Evolutionary conservation across 2,888 invertebrate genomes (phyloP).

Genomic region (Leucoma salicis): DNA sequence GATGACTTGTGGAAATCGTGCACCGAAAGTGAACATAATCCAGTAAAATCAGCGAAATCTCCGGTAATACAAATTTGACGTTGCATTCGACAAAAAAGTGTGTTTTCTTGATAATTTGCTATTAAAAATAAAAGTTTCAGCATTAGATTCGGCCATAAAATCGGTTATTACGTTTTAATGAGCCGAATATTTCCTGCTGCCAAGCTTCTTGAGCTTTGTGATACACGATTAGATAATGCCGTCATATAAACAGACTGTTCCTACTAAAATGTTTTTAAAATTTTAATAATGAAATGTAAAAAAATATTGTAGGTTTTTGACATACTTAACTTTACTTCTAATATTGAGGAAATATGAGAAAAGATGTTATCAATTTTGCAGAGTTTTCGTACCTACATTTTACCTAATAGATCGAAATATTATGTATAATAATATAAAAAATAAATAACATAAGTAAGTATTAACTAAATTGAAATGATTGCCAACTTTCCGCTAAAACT

Average conservation of each 20-base stretch:
- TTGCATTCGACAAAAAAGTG: slow-evolving; percentile 5
- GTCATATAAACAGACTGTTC: slow-evolving; percentile 24
- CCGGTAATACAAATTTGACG: slow-evolving; percentile 9
- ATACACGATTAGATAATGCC: slow-evolving; percentile 22
- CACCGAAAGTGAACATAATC: slow-evolving; percentile 18
- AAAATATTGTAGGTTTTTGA: no score
- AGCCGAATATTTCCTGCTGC: slow-evolving; percentile 31
- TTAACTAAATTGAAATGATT: no score
- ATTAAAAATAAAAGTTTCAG: slow-evolving; percentile 22
- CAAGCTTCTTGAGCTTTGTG: slow-evolving; percentile 20
- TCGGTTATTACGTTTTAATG: slow-evolving; percentile 35
- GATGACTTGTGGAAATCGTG: slow-evolving; percentile 28
- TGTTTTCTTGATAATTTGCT: slow-evolving; percentile 30
- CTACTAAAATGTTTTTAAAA: background rate
- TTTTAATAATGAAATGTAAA: no score
- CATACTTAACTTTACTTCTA: no score
- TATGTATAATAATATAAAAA: no score
- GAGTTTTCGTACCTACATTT: no score
- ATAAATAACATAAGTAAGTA: no score
- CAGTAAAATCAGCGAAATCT: slow-evolving; percentile 11
- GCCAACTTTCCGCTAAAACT: no score
- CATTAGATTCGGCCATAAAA: slow-evolving; percentile 28
- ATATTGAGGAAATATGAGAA: no score
- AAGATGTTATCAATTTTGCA: no score
- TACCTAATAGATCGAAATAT: no score